phyloP scores from a whole-genome alignment of 2,113 vertebrate genomes.

The Odocoileus hemionus region DNA sequence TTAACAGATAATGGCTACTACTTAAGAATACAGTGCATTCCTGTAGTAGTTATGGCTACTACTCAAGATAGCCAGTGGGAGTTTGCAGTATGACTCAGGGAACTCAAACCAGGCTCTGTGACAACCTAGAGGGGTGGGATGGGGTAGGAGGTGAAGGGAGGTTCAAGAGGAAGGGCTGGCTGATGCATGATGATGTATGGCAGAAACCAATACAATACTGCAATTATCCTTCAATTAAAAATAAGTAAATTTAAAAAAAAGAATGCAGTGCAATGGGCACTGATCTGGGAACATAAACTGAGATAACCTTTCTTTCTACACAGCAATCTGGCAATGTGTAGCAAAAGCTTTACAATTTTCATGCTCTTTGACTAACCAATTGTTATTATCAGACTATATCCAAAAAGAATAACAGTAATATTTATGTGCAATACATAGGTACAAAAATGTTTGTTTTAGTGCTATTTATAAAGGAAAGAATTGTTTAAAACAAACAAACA shows the following conservation, averaged over 20 bases:
- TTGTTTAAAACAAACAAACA: neutral
- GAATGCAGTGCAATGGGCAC: neutral
- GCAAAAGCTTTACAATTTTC: neutral
- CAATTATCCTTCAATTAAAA: neutral
- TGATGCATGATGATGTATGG: neutral
- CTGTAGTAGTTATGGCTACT: neutral
- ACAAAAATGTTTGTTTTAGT: slow-evolving; percentile 24
- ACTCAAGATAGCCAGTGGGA: neutral
- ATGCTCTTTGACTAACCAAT: neutral
- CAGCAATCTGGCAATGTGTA: neutral
- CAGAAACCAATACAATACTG: neutral
- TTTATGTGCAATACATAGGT: neutral
- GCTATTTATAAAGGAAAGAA: neutral
- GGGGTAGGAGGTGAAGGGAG: neutral
- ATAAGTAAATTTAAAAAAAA: neutral
- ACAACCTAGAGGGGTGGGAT: neutral
- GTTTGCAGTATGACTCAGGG: neutral
- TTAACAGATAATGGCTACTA: neutral
- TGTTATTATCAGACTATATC: neutral
- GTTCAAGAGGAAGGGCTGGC: neutral
- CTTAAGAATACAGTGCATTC: neutral
- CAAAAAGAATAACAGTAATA: neutral
- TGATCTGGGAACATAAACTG: neutral
- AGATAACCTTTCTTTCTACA: neutral
- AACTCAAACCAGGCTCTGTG: neutral